These are phyloP conservation scores for Camptogramma bilineatum DNA, from an alignment of 2,888 invertebrate genomes.

Conservation along the genomic window DNA sequence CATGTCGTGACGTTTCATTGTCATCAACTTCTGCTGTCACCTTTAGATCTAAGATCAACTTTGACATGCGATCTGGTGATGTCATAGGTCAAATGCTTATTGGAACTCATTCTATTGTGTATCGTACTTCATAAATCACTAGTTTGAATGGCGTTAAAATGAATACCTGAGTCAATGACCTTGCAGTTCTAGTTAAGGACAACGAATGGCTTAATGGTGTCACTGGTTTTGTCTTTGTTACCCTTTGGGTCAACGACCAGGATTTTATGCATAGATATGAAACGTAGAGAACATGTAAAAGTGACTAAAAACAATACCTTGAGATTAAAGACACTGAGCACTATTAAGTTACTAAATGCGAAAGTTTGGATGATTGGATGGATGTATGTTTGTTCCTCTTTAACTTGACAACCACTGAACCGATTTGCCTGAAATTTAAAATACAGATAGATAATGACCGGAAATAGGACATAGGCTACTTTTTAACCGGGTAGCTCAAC, in stretches of 20 bases:
- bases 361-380: no score
- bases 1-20: background rate
- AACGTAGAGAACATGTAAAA: background rate
- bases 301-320: no score
- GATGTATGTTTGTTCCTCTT: no score
- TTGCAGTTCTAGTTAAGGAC: conserved; percentile 61
- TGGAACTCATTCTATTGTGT: conserved; percentile 66
- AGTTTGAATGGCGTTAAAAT: conserved; percentile 58
- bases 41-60: conserved; percentile 42
- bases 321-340: no score
- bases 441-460: no score
- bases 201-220: conserved; percentile 7
- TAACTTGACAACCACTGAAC: no score
- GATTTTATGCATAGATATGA: background rate
- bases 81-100: conserved; percentile 72
- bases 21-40: conserved; percentile 1
- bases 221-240: background rate
- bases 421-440: no score
- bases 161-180: conserved; percentile 56
- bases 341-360: no score
- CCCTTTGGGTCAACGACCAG: background rate
- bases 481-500: no score
- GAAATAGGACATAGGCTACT: no score
- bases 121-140: conserved; percentile 66
- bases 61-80: conserved; percentile 65